Base-by-base conservation (phyloP, 2,113 vertebrate species). In the Micronisus gabar region DNA sequence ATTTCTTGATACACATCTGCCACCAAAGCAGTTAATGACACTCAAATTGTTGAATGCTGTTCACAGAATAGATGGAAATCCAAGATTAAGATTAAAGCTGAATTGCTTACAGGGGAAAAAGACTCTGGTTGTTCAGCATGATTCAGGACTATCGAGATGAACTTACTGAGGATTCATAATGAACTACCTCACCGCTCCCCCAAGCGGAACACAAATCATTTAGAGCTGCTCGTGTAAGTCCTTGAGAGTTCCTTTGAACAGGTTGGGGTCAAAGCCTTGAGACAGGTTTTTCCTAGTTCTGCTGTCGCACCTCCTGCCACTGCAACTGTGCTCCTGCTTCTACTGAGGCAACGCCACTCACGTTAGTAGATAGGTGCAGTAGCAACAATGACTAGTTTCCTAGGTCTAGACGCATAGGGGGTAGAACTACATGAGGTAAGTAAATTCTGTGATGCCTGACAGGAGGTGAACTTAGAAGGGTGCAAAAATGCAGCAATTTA, bases 401-500 rank as follows among this genome's bases (percentile, higher is more conserved):
- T 52, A 43, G 13, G 3, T 87, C 38, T 62, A 41, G 8, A 23
- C 52, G 4, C 30, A 10, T 0, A 47, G 6, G 0, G 13, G 3
- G 2, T 55, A 4, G 13, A 34, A 65, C 1, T 2, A 45, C 6
- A 9, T 38, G 76, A 22, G 26, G 29, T 73, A 83, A 86, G 86
- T 45, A 50, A 66, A 74, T 78, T 67, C 61, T 58, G 11, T 32
- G 50, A 81, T 17, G 20, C 45, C 80, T 73, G n/a, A 73, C 22
- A 87, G 50, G 15, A 81, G 8, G 7, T 58, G 72, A 90, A 70
- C 8, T 78, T 74, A 23, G 32, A 47, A 66, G 23, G 26, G 15
- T 71, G 62, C 16, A 48, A 67, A 93, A 94, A 56, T 59, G 11
- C 68, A 89, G 52, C 22, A 86, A 40, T 91, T 95, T 89, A 8